Conservation (phyloP, 2,797 vertebrate species). For the Scarus forsteni region DNA sequence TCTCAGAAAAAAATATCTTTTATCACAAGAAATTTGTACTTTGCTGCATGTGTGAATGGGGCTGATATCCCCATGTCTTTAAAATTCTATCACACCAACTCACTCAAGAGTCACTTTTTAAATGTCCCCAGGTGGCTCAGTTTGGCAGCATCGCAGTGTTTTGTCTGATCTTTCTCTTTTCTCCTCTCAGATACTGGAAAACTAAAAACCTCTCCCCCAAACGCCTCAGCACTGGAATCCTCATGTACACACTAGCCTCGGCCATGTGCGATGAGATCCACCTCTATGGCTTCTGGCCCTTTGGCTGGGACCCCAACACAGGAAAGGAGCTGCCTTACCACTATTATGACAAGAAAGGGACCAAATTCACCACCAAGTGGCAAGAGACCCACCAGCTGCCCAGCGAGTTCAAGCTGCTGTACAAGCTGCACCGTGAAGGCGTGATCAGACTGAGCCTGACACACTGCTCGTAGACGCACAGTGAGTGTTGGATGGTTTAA, state of each 20-base stretch:
- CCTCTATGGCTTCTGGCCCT: constrained; percentile 98
- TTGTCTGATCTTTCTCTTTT: background rate
- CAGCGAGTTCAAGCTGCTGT: constrained; percentile 97
- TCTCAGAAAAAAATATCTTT: too few species aligned
- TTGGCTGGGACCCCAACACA: constrained; percentile 96
- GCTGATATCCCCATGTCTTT: too few species aligned
- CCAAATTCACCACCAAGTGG: constrained; percentile 99
- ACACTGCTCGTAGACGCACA: constrained; percentile 89
- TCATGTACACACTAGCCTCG: constrained; percentile 96
- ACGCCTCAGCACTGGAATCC: constrained; percentile 97
- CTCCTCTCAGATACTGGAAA: constrained; percentile 93
- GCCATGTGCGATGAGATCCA: constrained; percentile 97
- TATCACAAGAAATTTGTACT: too few species aligned
- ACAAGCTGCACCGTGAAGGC: constrained; percentile 95
- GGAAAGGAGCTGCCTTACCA: constrained; percentile 97
- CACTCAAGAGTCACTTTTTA: too few species aligned
- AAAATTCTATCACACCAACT: too few species aligned
- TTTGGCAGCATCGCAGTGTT: too few species aligned
- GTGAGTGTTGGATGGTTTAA: constrained; percentile 11
- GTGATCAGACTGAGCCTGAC: constrained; percentile 94
- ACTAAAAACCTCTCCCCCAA: constrained; percentile 97
- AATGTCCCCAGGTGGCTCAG: too few species aligned
- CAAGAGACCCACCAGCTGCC: constrained; percentile 99
- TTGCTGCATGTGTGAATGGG: too few species aligned
- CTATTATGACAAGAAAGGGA: constrained; percentile 99